Base-by-base conservation (phyloP, 2,888 invertebrate species). In the Syritta pipiens region DNA sequence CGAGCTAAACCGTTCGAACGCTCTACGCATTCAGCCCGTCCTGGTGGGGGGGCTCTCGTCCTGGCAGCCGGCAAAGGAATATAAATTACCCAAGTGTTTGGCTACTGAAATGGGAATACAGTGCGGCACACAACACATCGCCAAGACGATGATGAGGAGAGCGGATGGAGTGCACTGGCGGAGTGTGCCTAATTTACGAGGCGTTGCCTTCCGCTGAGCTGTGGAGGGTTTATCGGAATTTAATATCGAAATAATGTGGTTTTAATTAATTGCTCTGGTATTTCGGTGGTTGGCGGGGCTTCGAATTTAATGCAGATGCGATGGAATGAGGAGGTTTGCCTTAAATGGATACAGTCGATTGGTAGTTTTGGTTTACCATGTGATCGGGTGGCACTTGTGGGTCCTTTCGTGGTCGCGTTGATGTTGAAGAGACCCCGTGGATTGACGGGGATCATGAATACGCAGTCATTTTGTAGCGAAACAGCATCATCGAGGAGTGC, bases 11-110 rank as follows among this genome's bases (percentile, higher is more conserved):
- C n/a, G n/a, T n/a, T n/a, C n/a, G n/a, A n/a, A n/a, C n/a, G 71
- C 26, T 51, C 63, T 67, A 77, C 65, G 77, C 77, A 72, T 75
- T 55, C 42, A 53, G 28, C 19, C 32, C n/a, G n/a, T n/a, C n/a
- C 37, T 62, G 10, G 35, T 1, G 44, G 12, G 37, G 60, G 10
- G 57, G 44, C 55, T 28, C 57, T 46, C 68, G 67, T 55, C 42
- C 4, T 14, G 44, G 42, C 65, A n/a, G n/a, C 67, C 62, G 57
- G 55, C 62, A 59, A 81, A 65, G 22, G 59, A 69, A 75, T 63
- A 81, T 81, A 81, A 81, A 81, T 81, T 81, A 81, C 68, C 62
- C 75, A 75, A 75, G 81, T 75, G 75, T 65, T 75, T 57, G 74
- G 79, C 67, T 51, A 68, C 55, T 60, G n/a, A 67, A 74, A 77